Evolutionary conservation across 2,113 vertebrate species (phyloP).

Genomic region (Labeo rohita): DNA sequence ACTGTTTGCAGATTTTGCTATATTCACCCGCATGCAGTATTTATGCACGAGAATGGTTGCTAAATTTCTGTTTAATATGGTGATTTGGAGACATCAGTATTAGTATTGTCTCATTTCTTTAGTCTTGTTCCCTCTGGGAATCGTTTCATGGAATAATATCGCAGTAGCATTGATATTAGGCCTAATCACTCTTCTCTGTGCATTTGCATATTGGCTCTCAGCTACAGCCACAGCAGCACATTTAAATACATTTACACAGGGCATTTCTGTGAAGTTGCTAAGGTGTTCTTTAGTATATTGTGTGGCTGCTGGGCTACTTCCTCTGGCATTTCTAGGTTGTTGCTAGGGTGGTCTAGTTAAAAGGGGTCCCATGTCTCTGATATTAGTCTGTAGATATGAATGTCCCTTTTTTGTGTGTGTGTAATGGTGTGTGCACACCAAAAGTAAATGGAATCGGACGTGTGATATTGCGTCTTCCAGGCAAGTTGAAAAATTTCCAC

Average conservation of each 20-base stretch:
- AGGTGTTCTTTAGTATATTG: neutral
- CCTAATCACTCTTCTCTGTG: conserved; percentile 59
- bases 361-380: neutral
- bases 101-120: conserved; percentile 47
- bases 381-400: neutral
- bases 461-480: no score
- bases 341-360: no score
- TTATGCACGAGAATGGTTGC: neutral
- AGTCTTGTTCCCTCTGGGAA: conserved; percentile 39
- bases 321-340: neutral
- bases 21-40: neutral
- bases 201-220: conserved; percentile 76
- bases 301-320: neutral
- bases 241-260: conserved; percentile 64
- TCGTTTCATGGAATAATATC: conserved; percentile 60
- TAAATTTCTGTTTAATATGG: neutral
- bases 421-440: no score
- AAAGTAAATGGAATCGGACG: no score
- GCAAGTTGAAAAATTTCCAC: no score
- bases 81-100: conserved; percentile 3
- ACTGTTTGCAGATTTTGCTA: neutral
- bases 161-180: conserved; percentile 56
- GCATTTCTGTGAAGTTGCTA: neutral
- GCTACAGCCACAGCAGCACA: conserved; percentile 69
- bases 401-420: no score